Conservation (phyloP, 1,140 invertebrate species). For the Asobara japonica region DNA sequence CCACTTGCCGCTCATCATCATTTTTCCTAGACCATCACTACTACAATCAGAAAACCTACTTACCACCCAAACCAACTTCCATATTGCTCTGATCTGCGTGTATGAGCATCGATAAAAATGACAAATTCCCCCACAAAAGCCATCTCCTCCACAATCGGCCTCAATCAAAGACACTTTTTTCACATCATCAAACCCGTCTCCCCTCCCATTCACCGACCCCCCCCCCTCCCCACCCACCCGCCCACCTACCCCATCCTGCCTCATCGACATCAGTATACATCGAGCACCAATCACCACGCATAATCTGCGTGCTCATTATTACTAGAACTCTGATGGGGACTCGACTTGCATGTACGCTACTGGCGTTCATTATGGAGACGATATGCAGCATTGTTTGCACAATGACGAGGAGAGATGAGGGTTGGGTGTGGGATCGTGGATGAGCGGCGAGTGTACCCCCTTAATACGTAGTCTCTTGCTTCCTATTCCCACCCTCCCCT, state of each 20-base stretch:
- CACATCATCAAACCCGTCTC: background rate
- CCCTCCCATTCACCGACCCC: background rate
- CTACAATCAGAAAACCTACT: too few species aligned
- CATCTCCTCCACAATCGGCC: background rate
- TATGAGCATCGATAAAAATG: background rate
- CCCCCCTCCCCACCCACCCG: background rate
- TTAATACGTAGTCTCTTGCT: conserved; percentile 36
- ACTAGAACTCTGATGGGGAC: conserved; percentile 55
- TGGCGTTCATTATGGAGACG: conserved; percentile 65
- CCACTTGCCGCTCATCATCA: too few species aligned
- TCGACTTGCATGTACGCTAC: conserved; percentile 23
- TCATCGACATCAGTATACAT: conserved; percentile 35
- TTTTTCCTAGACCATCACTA: too few species aligned
- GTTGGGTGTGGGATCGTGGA: conserved; percentile 37
- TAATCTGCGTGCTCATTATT: conserved; percentile 67
- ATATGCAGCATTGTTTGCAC: conserved; percentile 66
- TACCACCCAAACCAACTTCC: too few species aligned
- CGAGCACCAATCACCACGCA: conserved; percentile 63
- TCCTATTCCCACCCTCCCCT: conserved; percentile 35
- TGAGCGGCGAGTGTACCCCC: conserved; percentile 36
- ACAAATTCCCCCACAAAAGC: background rate
- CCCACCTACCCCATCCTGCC: background rate
- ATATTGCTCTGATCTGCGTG: background rate
- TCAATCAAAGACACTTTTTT: conserved; percentile 6
- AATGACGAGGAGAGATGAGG: conserved; percentile 61